Evolutionary conservation across 2,797 vertebrate genomes (phyloP).

Genomic region (Lacerta viridis): DNA sequence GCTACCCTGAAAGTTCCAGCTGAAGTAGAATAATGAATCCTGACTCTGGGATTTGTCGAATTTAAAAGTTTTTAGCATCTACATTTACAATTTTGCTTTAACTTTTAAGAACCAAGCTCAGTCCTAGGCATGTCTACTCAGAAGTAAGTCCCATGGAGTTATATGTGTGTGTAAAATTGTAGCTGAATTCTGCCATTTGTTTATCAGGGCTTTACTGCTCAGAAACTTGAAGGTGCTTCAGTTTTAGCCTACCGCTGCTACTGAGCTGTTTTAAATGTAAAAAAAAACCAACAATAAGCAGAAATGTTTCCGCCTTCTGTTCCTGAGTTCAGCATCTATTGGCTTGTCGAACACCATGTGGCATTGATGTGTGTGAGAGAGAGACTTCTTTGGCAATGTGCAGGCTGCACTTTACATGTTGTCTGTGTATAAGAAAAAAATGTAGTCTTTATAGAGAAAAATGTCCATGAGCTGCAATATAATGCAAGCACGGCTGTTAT

Average conservation of each 20-base stretch:
- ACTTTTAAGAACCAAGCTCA: neutral
- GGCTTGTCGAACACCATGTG: no score
- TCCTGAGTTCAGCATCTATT: no score
- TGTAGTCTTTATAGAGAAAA: neutral
- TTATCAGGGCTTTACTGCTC: neutral
- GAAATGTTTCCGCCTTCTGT: no score
- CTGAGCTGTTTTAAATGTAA: neutral
- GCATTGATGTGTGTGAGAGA: no score
- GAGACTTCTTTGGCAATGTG: neutral
- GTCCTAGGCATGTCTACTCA: neutral
- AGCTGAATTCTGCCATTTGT: neutral
- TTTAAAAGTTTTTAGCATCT: neutral
- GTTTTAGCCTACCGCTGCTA: neutral
- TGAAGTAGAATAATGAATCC: neutral
- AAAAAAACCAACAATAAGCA: no score
- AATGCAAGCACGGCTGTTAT: neutral
- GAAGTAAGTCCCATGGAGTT: neutral
- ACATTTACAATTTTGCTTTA: neutral
- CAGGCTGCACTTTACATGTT: neutral
- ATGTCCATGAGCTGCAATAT: neutral
- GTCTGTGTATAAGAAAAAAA: no score
- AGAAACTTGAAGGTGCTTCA: slow-evolving; percentile 1
- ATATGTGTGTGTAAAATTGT: neutral
- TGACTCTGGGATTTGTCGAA: no score
- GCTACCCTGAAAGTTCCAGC: neutral